Conservation (phyloP, 35 echinoderm and acorn worm species). For the Hemicentrotus pulcherrimus region DNA sequence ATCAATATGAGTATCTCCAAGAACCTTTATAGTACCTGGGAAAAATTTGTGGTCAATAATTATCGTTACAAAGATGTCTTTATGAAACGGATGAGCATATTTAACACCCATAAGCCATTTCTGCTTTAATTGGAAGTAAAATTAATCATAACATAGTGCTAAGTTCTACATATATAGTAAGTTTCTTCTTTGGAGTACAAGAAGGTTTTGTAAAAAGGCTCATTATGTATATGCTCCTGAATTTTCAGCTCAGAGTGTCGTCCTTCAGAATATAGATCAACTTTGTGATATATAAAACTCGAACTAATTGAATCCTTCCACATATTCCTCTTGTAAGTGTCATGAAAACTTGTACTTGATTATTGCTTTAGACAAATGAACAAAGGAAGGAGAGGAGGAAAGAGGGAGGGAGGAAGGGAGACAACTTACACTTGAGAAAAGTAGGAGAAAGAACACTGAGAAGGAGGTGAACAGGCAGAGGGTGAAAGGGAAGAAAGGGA, state of each 20-base stretch:
- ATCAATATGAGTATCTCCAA: neutral
- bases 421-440: neutral
- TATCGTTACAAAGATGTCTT: too few species aligned
- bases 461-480: neutral
- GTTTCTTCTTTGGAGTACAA: too few species aligned
- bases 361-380: neutral
- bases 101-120: too few species aligned
- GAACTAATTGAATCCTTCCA: constrained; percentile 18
- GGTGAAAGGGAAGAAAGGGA: too few species aligned
- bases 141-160: too few species aligned
- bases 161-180: too few species aligned
- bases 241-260: neutral
- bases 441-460: neutral
- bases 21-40: too few species aligned
- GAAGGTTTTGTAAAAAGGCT: too few species aligned
- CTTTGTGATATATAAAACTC: neutral
- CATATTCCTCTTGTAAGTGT: neutral
- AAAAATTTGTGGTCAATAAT: too few species aligned
- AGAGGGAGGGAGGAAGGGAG: neutral
- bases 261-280: neutral
- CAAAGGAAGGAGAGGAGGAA: neutral
- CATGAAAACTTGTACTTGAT: neutral
- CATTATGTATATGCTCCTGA: neutral
- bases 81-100: too few species aligned
- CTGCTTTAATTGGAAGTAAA: too few species aligned